Base-by-base conservation (phyloP, 2,113 vertebrate genomes). In the Callipepla squamata region DNA sequence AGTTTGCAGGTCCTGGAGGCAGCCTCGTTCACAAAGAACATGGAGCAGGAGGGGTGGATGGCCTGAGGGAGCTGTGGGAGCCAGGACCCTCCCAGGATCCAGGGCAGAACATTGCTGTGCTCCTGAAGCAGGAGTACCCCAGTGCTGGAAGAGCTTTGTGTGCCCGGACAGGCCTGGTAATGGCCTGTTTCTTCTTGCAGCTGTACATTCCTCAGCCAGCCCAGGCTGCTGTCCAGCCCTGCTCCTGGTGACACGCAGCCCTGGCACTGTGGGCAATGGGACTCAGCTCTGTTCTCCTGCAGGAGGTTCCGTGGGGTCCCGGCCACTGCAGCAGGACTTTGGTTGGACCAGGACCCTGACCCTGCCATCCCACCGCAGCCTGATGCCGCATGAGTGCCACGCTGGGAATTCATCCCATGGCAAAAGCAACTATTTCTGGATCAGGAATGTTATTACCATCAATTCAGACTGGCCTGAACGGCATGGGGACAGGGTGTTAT, bases 321-420 rank as follows among this genome's bases (percentile, higher is more conserved):
- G 6, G 34, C 30, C 34, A 38, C 14, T 38, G 59, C 59, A 61
- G 34, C 59, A 61, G 59, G 59, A 23, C 18, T 19, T 7, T 22
- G 51, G 9, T 28, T 2, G 12, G 48, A 48, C 34, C 48, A 38
- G 15, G 22, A 48, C 25, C 57, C 21, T 4, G 11, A 30, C n/a
- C 57, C 66, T 8, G 17, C 11, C 0, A 58, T 47, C 51, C 53
- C 2, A 0, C 59, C 1, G 2, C 26, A 2, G 19, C 2, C 6
- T 0, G 0, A 5, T 4, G 21, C 58, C 3, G 1, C 1, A 7
- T 0, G 0, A n/a, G 16, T 1, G 1, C 42, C n/a, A 6, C 13
- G 44, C 53, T 6, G 70, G 67, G 63, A 48, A 55, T 30, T 16
- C 66, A 82, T 87, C 55, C 32, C 45, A 13, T 0, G 25, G 57